These are phyloP conservation scores for Lithophane socia DNA, from an alignment of 2,888 invertebrate species.

Conservation along the genomic window DNA sequence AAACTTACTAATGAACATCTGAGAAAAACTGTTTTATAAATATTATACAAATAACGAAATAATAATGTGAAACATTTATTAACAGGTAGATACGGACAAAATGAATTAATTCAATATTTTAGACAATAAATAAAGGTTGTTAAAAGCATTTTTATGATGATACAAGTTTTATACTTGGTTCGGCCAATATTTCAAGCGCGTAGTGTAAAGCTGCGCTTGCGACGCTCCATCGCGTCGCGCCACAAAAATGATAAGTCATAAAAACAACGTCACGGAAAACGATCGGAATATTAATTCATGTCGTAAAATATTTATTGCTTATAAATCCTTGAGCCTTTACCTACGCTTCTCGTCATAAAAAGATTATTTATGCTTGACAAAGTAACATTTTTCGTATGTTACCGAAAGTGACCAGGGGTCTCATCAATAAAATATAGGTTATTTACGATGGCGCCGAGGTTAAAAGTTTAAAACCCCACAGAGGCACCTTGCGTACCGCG, in stretches of 20 bases:
- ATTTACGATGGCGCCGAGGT: conserved; percentile 86
- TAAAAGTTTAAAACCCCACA: conserved; percentile 74
- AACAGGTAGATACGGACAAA: conserved; percentile 70
- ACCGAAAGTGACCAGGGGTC: conserved; percentile 85
- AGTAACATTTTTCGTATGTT: conserved; percentile 90
- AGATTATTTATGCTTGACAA: conserved; percentile 90
- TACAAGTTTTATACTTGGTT: conserved; percentile 84
- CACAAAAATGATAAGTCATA: conserved; percentile 90
- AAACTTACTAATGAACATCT: conserved; percentile 52
- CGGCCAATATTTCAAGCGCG: conserved; percentile 84
- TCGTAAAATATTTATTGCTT: conserved; percentile 90
- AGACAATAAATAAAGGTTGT: conserved; percentile 84
- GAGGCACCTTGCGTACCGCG: conserved; percentile 69
- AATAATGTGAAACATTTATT: conserved; percentile 69
- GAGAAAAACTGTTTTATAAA: conserved; percentile 46
- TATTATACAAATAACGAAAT: conserved; percentile 58
- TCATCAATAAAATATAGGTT: conserved; percentile 88
- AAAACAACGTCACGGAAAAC: conserved; percentile 90
- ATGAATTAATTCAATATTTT: conserved; percentile 83
- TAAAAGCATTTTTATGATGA: conserved; percentile 86
- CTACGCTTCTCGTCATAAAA: conserved; percentile 90
- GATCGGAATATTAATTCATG: conserved; percentile 90
- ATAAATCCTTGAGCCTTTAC: conserved; percentile 91
- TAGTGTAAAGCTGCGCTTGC: conserved; percentile 78
- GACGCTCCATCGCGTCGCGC: conserved; percentile 81